Evolutionary conservation across 2,113 vertebrate genomes (phyloP).

Genomic region (Clarias gariepinus): DNA sequence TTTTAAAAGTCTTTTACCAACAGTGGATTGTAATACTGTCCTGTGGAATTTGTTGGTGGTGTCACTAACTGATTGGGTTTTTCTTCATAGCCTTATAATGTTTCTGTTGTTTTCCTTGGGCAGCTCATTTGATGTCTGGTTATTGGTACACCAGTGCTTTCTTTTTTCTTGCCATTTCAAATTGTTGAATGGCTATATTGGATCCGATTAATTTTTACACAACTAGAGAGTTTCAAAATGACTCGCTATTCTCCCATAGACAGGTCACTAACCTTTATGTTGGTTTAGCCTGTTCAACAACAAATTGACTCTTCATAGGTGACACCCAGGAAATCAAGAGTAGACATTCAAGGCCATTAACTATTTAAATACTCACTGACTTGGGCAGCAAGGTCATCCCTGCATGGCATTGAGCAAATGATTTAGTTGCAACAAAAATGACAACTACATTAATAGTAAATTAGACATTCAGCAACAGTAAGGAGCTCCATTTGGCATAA

Average conservation of each 20-base stretch:
- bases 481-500: constrained; percentile 66
- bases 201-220: neutral
- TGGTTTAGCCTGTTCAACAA: neutral
- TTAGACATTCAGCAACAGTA: constrained; percentile 63
- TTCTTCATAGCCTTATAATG: neutral
- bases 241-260: neutral
- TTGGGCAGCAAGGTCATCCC: no score
- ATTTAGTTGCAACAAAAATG: neutral
- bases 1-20: neutral
- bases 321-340: neutral
- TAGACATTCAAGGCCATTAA: neutral
- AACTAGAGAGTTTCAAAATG: neutral
- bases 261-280: neutral
- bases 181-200: neutral
- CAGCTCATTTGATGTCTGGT: neutral
- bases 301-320: neutral
- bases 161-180: neutral
- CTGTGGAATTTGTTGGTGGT: neutral
- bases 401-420: neutral
- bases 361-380: no score
- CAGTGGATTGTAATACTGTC: neutral
- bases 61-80: neutral
- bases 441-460: neutral
- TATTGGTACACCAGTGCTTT: neutral
- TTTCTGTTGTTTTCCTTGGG: neutral